A percentile compares a stretch with the other conserved stretches of the same genome.
Evolutionary conservation across 2,113 vertebrate genomes (phyloP).

Genomic region (Typhlomys cinereus): DNA sequence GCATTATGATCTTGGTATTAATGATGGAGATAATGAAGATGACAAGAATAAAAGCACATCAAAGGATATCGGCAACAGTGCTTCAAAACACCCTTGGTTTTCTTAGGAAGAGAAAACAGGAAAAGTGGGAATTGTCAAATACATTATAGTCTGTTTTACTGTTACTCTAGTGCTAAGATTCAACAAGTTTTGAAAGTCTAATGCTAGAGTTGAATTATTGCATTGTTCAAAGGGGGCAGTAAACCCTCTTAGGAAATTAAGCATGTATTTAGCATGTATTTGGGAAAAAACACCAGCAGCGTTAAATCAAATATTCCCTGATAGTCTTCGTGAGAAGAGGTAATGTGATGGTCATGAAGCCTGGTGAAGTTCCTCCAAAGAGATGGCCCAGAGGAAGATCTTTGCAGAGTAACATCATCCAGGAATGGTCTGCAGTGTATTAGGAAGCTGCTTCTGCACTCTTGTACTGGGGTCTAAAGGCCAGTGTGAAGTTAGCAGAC

Average conservation of each 20-base stretch:
- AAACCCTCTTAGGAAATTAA: constrained; percentile 47
- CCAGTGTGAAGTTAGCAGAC: neutral
- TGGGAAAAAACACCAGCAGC: constrained; percentile 36
- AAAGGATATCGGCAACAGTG: neutral
- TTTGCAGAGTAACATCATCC: neutral
- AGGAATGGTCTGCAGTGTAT: neutral
- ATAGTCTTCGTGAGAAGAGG: constrained; percentile 19
- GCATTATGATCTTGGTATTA: neutral
- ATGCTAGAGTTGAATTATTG: constrained; percentile 45
- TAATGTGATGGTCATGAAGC: neutral
- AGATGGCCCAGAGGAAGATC: neutral
- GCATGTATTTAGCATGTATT: constrained; percentile 43
- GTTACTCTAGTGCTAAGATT: neutral
- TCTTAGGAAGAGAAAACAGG: neutral
- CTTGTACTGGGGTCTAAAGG: neutral
- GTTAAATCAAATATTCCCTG: constrained; percentile 6
- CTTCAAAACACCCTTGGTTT: neutral
- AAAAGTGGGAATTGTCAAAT: neutral
- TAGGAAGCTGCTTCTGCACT: too few relatives aligned
- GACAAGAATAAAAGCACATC: constrained; percentile 39
- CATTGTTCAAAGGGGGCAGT: constrained; percentile 54
- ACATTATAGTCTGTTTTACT: neutral
- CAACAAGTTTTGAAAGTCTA: constrained; percentile 29
- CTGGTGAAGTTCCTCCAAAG: neutral
- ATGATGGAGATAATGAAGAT: neutral